Evolutionary conservation across 2,888 invertebrate species (phyloP).

Genomic region (Drosophila neoperkinsi): DNA sequence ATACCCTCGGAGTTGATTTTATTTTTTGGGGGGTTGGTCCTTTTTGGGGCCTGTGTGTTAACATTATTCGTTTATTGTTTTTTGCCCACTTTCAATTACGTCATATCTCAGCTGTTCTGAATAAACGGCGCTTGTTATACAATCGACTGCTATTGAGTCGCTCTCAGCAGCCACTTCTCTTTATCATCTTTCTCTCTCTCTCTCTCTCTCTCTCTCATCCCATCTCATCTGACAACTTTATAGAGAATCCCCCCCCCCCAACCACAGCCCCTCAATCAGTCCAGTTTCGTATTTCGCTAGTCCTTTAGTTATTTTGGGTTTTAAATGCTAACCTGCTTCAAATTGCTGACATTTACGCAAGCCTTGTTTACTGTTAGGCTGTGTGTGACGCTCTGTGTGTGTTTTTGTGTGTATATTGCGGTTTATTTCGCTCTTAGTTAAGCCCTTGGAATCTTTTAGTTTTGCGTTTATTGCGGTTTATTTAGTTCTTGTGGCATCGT

Average conservation of each 20-base stretch:
- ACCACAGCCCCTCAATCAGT: too few species aligned
- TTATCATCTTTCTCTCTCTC: not conserved
- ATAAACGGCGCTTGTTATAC: constrained; percentile 59
- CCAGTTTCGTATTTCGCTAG: not conserved
- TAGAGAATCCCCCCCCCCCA: not conserved
- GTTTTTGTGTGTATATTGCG: constrained; percentile 7
- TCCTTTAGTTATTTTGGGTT: constrained; percentile 23
- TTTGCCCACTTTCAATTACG: constrained; percentile 82
- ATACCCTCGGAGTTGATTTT: not conserved
- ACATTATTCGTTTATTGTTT: constrained; percentile 40
- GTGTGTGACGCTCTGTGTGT: too few species aligned
- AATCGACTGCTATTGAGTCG: constrained; percentile 48
- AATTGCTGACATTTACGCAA: constrained; percentile 44
- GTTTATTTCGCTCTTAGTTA: constrained; percentile 27
- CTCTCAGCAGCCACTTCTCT: constrained; percentile 21
- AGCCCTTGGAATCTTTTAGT: constrained; percentile 33
- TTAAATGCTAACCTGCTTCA: constrained; percentile 42
- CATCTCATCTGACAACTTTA: not conserved
- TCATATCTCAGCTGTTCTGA: constrained; percentile 85
- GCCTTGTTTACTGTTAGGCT: constrained; percentile 29
- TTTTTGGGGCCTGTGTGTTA: constrained; percentile 6
- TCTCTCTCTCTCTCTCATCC: not conserved
- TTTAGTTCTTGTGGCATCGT: constrained; percentile 20
- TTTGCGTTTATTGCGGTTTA: constrained; percentile 18
- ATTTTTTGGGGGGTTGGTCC: constrained; percentile 2